phyloP scores from a whole-genome alignment of 30 jellyfish, hydroid and myxozoan genomes.

The Nemopilema nomurai region DNA sequence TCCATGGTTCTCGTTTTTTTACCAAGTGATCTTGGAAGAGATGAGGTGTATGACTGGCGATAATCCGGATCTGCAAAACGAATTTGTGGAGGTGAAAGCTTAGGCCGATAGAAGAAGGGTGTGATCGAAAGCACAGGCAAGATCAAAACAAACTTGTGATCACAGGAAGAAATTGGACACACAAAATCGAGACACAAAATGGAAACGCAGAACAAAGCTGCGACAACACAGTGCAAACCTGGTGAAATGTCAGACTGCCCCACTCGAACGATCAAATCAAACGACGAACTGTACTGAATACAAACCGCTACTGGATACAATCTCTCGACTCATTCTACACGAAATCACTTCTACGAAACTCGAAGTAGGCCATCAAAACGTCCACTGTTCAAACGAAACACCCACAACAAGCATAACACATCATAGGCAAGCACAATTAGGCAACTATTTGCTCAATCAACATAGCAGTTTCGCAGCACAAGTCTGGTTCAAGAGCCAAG shows the following conservation, averaged over 20 bases:
- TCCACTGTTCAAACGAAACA: neutral
- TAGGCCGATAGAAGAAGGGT: neutral
- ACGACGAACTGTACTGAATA: neutral
- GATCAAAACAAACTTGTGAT: neutral
- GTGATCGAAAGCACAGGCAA: too few species aligned
- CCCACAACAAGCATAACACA: neutral
- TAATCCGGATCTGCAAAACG: constrained; percentile 21
- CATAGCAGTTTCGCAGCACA: neutral
- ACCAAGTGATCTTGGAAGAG: constrained; percentile 62
- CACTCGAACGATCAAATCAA: neutral
- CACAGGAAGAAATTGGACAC: too few species aligned
- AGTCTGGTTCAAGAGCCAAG: neutral
- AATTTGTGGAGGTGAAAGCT: neutral
- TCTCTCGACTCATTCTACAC: neutral
- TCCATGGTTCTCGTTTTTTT: constrained; percentile 17
- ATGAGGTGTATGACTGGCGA: constrained; percentile 31
- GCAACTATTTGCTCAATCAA: neutral
- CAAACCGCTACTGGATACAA: neutral
- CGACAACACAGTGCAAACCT: neutral
- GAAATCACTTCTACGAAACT: neutral
- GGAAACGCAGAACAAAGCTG: neutral
- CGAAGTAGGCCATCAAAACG: neutral
- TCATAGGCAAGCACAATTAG: neutral
- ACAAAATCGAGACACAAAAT: neutral
- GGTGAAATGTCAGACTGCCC: neutral